Percentiles rank a stretch among this genome's conserved stretches.
Conservation (phyloP, 1,140 invertebrate genomes). For the Sarcophaga bullata region DNA sequence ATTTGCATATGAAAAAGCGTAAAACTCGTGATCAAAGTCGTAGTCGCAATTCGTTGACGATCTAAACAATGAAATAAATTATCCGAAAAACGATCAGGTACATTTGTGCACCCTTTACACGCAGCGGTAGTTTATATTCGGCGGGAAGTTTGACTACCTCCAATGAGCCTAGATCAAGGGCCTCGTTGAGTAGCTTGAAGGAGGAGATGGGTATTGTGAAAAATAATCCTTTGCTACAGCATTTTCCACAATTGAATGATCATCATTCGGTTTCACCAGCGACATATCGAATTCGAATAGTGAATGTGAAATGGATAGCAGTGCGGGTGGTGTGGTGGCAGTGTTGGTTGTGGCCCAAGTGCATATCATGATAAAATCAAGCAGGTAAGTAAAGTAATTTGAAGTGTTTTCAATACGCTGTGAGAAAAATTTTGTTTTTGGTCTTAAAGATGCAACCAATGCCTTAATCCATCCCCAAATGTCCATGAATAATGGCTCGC, state of each 20-base stretch:
- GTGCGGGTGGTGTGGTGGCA: too few relatives aligned
- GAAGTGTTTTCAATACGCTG: too few relatives aligned
- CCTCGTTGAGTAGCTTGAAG: conserved; percentile 56
- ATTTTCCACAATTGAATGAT: conserved; percentile 70
- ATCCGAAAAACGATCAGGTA: conserved; percentile 63
- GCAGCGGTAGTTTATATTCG: conserved; percentile 59
- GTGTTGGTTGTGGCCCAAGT: too few relatives aligned
- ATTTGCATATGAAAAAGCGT: conserved; percentile 76
- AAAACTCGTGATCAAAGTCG: conserved; percentile 56
- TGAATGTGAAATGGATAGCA: conserved; percentile 64
- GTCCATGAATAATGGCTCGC: conserved; percentile 49
- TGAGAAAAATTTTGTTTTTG: too few relatives aligned
- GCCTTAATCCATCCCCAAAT: conserved; percentile 74
- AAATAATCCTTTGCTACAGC: conserved; percentile 78
- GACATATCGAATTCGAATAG: conserved; percentile 65
- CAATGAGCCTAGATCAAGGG: conserved; percentile 51
- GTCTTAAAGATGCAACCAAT: conserved; percentile 74
- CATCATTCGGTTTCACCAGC: conserved; percentile 67
- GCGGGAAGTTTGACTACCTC: conserved; percentile 52
- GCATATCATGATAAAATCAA: conserved; percentile 55
- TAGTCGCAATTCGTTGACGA: conserved; percentile 58
- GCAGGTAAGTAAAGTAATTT: conserved; percentile 47
- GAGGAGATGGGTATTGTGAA: conserved; percentile 73
- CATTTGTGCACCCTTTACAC: conserved; percentile 58
- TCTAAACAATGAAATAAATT: conserved; percentile 58